Percentiles rank a stretch among this genome's conserved stretches.
These are phyloP conservation scores for Cliona cf. orientalis DNA, from an alignment of 37 sponge, comb jelly and placozoan genomes.

Conservation along the genomic window DNA sequence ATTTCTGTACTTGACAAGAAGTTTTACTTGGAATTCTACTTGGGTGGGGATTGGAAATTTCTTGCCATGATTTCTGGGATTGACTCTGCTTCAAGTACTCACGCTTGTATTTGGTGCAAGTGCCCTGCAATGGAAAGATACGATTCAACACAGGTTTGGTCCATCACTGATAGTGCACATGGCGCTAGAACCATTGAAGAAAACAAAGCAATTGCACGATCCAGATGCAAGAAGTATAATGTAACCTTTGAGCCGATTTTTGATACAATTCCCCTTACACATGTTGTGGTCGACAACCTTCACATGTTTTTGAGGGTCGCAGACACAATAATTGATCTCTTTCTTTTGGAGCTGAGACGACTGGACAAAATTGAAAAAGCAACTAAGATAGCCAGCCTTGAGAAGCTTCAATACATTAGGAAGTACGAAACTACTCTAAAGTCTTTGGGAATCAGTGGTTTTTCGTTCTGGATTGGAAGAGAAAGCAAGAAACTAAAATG, in stretches of 20 bases:
- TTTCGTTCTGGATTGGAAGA: conserved; percentile 1
- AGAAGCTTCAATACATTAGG: not conserved
- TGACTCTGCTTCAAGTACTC: conserved; percentile 1
- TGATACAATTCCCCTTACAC: conserved; percentile 2
- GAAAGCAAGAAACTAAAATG: conserved; percentile 12
- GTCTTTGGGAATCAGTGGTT: not conserved
- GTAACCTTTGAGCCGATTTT: not conserved
- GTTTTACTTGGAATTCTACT: not conserved
- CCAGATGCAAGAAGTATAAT: not conserved
- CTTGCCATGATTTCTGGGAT: conserved; percentile 7
- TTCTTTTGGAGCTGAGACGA: not conserved
- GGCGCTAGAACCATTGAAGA: conserved; percentile 15
- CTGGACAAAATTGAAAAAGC: not conserved
- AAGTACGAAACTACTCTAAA: conserved; percentile 2
- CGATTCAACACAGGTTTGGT: not conserved
- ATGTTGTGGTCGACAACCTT: conserved; percentile 6
- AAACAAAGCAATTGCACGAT: not conserved
- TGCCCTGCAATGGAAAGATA: not conserved
- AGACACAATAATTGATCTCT: conserved; percentile 13
- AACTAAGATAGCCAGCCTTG: not conserved
- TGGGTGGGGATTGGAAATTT: conserved; percentile 24
- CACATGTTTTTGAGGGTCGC: conserved; percentile 18
- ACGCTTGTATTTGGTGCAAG: conserved; percentile 37
- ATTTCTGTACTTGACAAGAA: not conserved
- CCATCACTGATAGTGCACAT: not conserved